phyloP scores from a whole-genome alignment of 2,113 vertebrate species.

The Myotis brandtii region DNA sequence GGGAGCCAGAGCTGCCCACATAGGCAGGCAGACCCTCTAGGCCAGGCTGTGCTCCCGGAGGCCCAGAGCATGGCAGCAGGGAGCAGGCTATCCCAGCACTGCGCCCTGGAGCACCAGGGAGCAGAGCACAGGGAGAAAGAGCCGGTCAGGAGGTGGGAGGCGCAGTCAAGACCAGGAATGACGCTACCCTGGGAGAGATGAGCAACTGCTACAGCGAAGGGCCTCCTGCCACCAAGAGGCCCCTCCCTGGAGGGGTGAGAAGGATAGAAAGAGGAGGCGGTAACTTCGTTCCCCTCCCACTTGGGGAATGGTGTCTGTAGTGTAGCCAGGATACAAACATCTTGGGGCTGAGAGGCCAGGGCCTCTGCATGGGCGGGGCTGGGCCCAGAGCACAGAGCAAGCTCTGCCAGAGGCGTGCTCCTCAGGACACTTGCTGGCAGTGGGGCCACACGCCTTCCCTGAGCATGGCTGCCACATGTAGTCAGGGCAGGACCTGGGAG shows the following conservation, averaged over 20 bases:
- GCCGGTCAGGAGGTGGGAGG: constrained; percentile 49
- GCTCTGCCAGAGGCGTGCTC: not conserved
- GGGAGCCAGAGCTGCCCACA: not conserved
- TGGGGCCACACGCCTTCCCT: not conserved
- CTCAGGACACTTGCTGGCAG: no score
- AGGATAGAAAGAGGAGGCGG: not conserved
- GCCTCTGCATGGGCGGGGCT: not conserved
- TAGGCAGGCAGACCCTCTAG: not conserved
- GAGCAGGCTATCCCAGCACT: constrained; percentile 86
- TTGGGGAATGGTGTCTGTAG: not conserved
- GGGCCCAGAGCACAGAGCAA: not conserved
- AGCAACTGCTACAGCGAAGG: not conserved
- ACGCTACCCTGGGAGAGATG: not conserved
- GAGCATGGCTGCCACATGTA: not conserved
- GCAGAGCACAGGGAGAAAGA: constrained; percentile 69
- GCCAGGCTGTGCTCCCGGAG: not conserved
- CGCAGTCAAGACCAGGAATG: not conserved
- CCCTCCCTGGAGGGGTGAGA: not conserved
- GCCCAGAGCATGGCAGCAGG: not conserved
- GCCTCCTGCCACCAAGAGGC: not conserved
- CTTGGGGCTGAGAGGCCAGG: not conserved
- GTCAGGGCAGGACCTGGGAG: not conserved
- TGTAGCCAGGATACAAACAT: not conserved
- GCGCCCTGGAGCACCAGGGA: constrained; percentile 86
- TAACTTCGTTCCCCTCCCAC: accelerated